Base-by-base conservation (phyloP, 35 echinoderm and acorn worm species). In the Lytechinus variegatus region DNA sequence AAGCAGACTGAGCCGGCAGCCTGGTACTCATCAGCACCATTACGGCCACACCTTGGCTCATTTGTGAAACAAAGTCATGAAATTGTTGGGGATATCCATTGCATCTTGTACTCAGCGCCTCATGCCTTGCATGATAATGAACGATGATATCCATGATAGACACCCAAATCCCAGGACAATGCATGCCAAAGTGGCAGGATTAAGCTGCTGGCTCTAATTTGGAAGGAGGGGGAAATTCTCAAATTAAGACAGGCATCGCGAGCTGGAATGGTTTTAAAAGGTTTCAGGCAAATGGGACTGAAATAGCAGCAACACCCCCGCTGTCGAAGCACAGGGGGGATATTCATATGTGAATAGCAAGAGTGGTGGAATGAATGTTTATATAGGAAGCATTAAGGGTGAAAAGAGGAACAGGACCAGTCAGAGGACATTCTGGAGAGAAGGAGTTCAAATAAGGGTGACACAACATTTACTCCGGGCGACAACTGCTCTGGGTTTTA, bases 21-120 rank as follows among this genome's bases (percentile, higher is more conserved):
- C 52, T 33, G 24, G 28, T 33, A 52, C n/a, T 90, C 88, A 90
- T 90, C 52, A 27, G 33, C 29, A 9, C 10, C 12, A 90, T 90
- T 90, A 90, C 9, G 52, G 88, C 88, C 88, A 90, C 88, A 90
- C 88, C 88, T 90, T 90, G 88, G 88, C 52, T 52, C 66, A 79
- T 79, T 79, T 79, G 66, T 79, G 66, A 14, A 79, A 79, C 21
- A 24, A 79, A 79, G 66, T 79, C 66, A 0, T 21, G 66, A 79
- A 14, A 24, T 79, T 79, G 66, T 21, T 79, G 66, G 33, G 33
- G 66, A 79, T 79, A 79, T 79, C 6, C 66, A 7, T 79, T 79
- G 66, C 66, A 79, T 79, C 66, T 79, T 19, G n/a, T 79, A 79
- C n/a, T 16, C 19, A 24, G 66, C 66, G 21, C 66, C 66, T 79